Evolutionary conservation across 2,888 invertebrate species (phyloP).

Genomic region (Spisula solida): DNA sequence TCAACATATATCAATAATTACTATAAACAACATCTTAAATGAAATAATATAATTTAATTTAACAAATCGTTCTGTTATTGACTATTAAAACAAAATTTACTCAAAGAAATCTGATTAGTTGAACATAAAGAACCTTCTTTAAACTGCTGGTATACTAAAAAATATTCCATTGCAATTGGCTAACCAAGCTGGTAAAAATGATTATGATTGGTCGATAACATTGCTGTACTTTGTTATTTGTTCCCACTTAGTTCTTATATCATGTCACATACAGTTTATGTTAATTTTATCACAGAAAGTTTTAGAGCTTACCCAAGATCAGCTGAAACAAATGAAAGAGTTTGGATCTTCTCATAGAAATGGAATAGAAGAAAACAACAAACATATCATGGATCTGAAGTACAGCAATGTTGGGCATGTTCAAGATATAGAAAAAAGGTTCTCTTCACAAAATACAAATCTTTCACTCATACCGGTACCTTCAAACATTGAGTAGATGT

Average conservation of each 20-base stretch:
- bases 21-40: too few relatives aligned
- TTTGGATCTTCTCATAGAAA: constrained; percentile 48
- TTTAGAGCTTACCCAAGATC: constrained; percentile 58
- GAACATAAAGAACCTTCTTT: too few relatives aligned
- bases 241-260: background rate
- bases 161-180: too few relatives aligned
- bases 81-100: too few relatives aligned
- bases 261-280: background rate
- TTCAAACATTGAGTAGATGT: background rate
- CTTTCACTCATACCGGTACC: background rate
- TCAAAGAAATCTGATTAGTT: too few relatives aligned
- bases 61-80: too few relatives aligned
- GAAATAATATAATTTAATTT: too few relatives aligned
- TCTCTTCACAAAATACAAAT: background rate
- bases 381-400: constrained; percentile 63
- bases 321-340: constrained; percentile 58
- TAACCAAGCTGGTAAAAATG: too few relatives aligned
- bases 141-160: too few relatives aligned
- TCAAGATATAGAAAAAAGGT: constrained; percentile 71
- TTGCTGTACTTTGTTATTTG: background rate
- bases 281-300: constrained; percentile 45
- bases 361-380: constrained; percentile 55
- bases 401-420: constrained; percentile 56
- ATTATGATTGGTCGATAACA: too few relatives aligned
- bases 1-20: too few relatives aligned